Evolutionary conservation across 2,113 vertebrate genomes (phyloP).

Genomic region (Coturnix japonica): DNA sequence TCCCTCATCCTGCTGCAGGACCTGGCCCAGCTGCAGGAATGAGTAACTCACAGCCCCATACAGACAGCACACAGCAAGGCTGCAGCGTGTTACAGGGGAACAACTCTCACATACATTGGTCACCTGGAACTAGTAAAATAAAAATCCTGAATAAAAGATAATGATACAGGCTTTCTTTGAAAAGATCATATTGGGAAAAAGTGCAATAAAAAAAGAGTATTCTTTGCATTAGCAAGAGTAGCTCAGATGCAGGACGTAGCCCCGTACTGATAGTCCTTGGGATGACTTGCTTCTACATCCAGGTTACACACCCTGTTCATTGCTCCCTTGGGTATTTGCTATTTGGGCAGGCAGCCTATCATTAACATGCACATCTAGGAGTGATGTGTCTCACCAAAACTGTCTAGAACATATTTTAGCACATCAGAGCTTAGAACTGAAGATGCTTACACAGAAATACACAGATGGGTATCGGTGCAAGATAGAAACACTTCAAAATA

Average conservation of each 20-base stretch:
- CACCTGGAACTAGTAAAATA: neutral
- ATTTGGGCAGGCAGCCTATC: neutral
- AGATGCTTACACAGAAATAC: constrained; percentile 64
- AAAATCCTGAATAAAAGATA: neutral
- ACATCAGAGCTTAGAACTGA: constrained; percentile 30
- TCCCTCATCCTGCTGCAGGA: neutral
- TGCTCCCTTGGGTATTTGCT: neutral
- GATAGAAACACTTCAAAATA: constrained; percentile 65
- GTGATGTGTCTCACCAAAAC: neutral
- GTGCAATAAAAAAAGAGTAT: neutral
- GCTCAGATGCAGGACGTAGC: neutral
- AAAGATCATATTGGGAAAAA: neutral
- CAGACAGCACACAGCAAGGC: neutral
- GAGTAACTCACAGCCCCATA: neutral
- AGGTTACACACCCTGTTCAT: neutral
- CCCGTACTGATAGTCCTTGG: fast-evolving
- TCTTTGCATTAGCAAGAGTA: neutral
- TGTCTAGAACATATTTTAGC: constrained; percentile 49
- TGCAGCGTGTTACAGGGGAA: neutral
- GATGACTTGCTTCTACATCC: neutral
- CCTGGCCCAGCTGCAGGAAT: neutral
- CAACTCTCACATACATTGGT: fast-evolving
- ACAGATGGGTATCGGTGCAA: constrained; percentile 20
- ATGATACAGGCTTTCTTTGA: neutral
- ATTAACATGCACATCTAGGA: neutral